Evolutionary conservation across 2,113 vertebrate species (phyloP), one percentile per base, ranked within the genome.

Genomic region (Dermatemys mawii): DNA sequence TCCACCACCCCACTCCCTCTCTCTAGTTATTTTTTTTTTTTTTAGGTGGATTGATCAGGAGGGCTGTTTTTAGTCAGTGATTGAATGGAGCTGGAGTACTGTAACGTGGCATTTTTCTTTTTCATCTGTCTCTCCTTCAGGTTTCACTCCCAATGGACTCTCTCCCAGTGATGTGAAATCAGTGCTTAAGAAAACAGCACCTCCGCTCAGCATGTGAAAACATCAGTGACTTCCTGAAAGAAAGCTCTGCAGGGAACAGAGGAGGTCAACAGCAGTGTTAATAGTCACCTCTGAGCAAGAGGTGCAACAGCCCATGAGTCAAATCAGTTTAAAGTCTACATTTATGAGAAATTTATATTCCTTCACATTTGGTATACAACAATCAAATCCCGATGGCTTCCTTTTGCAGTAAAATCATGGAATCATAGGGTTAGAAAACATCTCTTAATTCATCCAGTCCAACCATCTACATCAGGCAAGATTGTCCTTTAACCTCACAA

Each of bases 191-290:
- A 80, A 90, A 94, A 95, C 35, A 73, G 80, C 60, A 83, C 51
- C 70, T 87, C 88, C 85, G 86, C 87, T 92, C 87, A 94, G 84
- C 93, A 88, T 86, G 93, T 41, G 75, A 63, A 48, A 96, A 95
- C 88, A 96, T 96, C 93, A 97, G 94, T 97, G 93, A 53, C 78
- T 96, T 90, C 84, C 86, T 26, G 29, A 92, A 94, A 84, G 35
- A 86, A 89, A 11, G 63, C 94, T 89, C 93, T 3, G 2, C 24
- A 46, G 93, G 93, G 87, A 90, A 63, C 73, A 87, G 84, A 90
- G 49, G 41, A 96, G 86, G 94, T 94, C 97, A 97, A 96, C 73
- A 96, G 80, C 78, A 67, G 78, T 91, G 95, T 93, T 95, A 96
- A 94, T 81, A 94, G 93, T 95, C 83, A 90, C 94, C 92, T 90